phyloP scores from a whole-genome alignment of 2,888 invertebrate genomes.

The Cheilosia variabilis region DNA sequence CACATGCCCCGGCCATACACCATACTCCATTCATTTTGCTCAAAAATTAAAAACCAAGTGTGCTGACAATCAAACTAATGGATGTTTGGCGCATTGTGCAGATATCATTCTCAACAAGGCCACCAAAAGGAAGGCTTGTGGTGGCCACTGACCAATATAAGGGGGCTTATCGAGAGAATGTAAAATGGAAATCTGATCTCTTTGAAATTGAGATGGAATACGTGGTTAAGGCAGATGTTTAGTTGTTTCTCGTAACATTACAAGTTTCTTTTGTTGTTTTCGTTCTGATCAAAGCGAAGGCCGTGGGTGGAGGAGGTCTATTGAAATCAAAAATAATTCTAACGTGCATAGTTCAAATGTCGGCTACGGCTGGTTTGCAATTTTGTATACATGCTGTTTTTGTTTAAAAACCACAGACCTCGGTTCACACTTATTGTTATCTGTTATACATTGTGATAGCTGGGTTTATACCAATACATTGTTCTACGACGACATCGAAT shows the following conservation, averaged over 20 bases:
- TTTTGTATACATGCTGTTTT: no score
- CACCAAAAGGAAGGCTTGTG: constrained; percentile 29
- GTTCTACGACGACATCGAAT: no score
- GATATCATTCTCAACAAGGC: constrained; percentile 50
- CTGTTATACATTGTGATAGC: no score
- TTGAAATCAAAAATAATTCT: neutral
- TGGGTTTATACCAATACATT: no score
- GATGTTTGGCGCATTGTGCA: constrained; percentile 65
- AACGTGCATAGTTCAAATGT: no score
- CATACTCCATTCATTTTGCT: constrained; percentile 46
- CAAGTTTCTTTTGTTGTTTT: constrained; percentile 7
- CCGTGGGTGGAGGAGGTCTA: neutral
- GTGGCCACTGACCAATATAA: constrained; percentile 58
- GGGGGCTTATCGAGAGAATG: constrained; percentile 10
- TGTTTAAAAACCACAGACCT: no score
- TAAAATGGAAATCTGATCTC: constrained; percentile 35
- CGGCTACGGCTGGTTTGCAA: no score
- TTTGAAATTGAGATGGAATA: constrained; percentile 42
- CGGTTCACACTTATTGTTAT: no score
- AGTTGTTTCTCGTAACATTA: neutral
- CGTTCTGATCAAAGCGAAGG: neutral
- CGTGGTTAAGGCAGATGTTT: constrained; percentile 4
- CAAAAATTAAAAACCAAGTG: constrained; percentile 61
- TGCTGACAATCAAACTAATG: constrained; percentile 75
- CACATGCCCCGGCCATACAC: neutral